Base-by-base conservation (phyloP, 2,888 invertebrate genomes). In the Notocelia uddmanniana region DNA sequence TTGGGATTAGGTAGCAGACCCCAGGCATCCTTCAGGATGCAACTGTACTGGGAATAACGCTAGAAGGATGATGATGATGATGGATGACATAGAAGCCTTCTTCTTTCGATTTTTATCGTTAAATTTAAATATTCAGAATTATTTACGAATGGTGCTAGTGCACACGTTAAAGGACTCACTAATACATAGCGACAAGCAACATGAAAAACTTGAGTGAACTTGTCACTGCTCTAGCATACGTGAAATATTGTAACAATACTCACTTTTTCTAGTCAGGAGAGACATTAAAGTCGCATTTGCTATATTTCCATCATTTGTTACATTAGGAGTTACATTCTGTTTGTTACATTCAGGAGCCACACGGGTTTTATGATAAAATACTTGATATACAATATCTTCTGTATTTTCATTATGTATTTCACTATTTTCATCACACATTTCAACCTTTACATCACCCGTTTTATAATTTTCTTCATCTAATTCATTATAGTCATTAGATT, bases 181-280 rank as follows among this genome's bases (percentile, higher is more conserved):
- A n/a, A n/a, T n/a, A n/a, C n/a, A n/a, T n/a, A n/a, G n/a, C n/a
- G n/a, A n/a, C n/a, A n/a, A n/a, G n/a, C n/a, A n/a, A n/a, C n/a
- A n/a, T n/a, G n/a, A n/a, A n/a, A n/a, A n/a, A n/a, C n/a, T n/a
- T n/a, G n/a, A n/a, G n/a, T 52, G 52, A 52, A 52, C 19, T n/a
- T 3, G 9, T 3, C 10, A 52, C 18, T 10, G n/a, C n/a, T n/a
- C n/a, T n/a, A n/a, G n/a, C 10, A 10, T 19, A 19, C n/a, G 18
- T 50, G 9, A 11, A 50, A 9, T 5, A 19, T 50, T 19, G 9
- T 19, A 23, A 21, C 13, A 34, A 58, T 34, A 59, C 59, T 59
- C n/a, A 59, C 59, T 21, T 41, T 59, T 59, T 3, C 23, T 41
- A 41, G 8, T 59, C n/a, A 59, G 41, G 0, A 59, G 59, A 21